Conservation (phyloP, 2,113 vertebrate genomes). For the Gadus macrocephalus region DNA sequence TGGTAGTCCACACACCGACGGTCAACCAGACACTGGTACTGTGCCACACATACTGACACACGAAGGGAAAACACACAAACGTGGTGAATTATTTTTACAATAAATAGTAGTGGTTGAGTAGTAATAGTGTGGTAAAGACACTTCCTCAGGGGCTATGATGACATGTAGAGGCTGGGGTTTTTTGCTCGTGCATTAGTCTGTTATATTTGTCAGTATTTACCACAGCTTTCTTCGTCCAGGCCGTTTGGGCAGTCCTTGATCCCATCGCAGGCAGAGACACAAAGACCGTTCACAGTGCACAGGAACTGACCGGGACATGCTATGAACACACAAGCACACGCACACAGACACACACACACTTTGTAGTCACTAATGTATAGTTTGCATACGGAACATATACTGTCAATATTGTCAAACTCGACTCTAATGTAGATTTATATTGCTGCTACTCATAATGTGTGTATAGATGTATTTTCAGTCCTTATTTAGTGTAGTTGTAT, state of each 20-base stretch:
- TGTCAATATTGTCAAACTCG: background rate
- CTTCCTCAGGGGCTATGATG: too few relatives aligned
- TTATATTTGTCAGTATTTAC: slow-evolving; percentile 58
- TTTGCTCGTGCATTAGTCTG: background rate
- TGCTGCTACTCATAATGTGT: too few relatives aligned
- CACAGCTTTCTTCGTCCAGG: slow-evolving; percentile 90
- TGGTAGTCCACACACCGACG: slow-evolving; percentile 83
- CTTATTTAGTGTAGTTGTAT: background rate
- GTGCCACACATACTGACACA: slow-evolving; percentile 83
- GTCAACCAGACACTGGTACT: slow-evolving; percentile 83
- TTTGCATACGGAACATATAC: background rate
- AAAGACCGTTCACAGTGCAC: slow-evolving; percentile 82
- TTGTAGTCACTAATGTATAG: background rate
- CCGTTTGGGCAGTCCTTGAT: slow-evolving; percentile 88
- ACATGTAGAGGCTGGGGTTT: too few relatives aligned
- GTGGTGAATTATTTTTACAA: background rate
- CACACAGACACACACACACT: slow-evolving; percentile 9
- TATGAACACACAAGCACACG: slow-evolving; percentile 21
- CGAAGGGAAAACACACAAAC: slow-evolving; percentile 69
- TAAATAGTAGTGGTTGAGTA: too few relatives aligned
- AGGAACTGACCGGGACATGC: slow-evolving; percentile 88
- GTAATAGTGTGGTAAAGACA: too few relatives aligned
- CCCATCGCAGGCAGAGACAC: slow-evolving; percentile 86
- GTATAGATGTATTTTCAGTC: too few relatives aligned
- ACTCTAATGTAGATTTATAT: background rate